Percentiles rank a stretch among this genome's conserved stretches.
Evolutionary conservation across 2,113 vertebrate species (phyloP).

Genomic region (Centropus bengalensis): DNA sequence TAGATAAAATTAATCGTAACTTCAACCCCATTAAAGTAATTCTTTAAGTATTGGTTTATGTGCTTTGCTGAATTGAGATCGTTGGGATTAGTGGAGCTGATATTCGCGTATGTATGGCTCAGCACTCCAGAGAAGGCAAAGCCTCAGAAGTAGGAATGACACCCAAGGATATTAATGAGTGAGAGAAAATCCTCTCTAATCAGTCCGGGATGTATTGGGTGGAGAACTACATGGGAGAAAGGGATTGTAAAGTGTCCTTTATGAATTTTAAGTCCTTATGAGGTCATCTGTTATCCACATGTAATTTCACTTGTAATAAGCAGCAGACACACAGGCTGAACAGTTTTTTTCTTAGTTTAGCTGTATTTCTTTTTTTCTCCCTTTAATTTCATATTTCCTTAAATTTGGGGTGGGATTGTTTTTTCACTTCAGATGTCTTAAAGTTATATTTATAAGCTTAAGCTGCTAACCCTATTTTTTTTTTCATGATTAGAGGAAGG

Average conservation of each 20-base stretch:
- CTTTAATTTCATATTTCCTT: not conserved
- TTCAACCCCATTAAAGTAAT: not conserved
- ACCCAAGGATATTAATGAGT: not conserved
- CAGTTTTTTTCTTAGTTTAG: not conserved
- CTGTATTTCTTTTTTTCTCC: not conserved
- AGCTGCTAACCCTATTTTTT: not conserved
- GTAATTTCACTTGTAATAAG: not conserved
- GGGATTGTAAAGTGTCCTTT: not conserved
- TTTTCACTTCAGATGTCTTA: not conserved
- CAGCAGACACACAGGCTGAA: not conserved
- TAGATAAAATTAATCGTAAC: not conserved
- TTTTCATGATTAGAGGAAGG: not conserved
- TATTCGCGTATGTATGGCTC: rapidly evolving
- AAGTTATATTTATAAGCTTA: not conserved
- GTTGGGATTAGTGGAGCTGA: not conserved
- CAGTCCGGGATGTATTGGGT: not conserved
- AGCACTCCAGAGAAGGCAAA: not conserved
- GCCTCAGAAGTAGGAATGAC: not conserved
- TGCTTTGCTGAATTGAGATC: not conserved
- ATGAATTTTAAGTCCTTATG: not conserved
- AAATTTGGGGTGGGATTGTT: not conserved
- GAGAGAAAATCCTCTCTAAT: not conserved
- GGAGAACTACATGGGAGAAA: not conserved
- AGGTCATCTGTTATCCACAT: not conserved
- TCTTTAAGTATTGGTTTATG: not conserved